Base-by-base conservation (phyloP, 2,113 vertebrate species). In the Odontesthes bonariensis region DNA sequence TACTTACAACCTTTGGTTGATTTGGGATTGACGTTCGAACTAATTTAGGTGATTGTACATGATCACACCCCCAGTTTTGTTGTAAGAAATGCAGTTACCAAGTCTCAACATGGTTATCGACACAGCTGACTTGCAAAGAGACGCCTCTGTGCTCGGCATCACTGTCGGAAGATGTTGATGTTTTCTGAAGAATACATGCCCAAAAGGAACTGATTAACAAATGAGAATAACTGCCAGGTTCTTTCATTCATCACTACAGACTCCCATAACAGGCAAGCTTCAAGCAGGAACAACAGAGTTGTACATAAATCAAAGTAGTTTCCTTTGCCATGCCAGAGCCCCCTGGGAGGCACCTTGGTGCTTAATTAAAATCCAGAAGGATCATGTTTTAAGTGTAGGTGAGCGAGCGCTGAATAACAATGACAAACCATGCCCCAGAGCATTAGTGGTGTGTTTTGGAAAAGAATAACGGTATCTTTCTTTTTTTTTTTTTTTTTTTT, bases 301-400 rank as follows among this genome's bases (percentile, higher is more conserved):
- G 85, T 90, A 82, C 91, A 94, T 94, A 93, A 94, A 94, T 94
- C 93, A 94, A 93, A 94, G 92, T 85, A 87, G 83, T 93, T 94
- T 92, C 90, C 88, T 93, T 91, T 92, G 92, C 92, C 92, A 91
- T 89, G 90, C 86, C 84, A 71, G 65, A 81, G 75, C 75, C 94
- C 93, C 91, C 83, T 89, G 93, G 92, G 93, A 94, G 88, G 86
- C 89, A 93, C 92, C 92, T 92, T 87, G 89, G 92, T 89, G 91
- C 92, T 94, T 95, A 93, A 95, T 95, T 95, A 95, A 94, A 94
- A 95, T 94, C 92, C 93, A 94, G 92, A 91, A 94, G 92, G 92
- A 94, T 94, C 93, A 90, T 91, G 93, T 94, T 95, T 93, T 94
- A 95, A 94, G 92, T 92, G 88, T 89, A 93, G 94, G 91, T 94